Evolutionary conservation across 2,888 invertebrate species (phyloP), one percentile per base, ranked within the genome.

Genomic region (Alloplasta piceator): DNA sequence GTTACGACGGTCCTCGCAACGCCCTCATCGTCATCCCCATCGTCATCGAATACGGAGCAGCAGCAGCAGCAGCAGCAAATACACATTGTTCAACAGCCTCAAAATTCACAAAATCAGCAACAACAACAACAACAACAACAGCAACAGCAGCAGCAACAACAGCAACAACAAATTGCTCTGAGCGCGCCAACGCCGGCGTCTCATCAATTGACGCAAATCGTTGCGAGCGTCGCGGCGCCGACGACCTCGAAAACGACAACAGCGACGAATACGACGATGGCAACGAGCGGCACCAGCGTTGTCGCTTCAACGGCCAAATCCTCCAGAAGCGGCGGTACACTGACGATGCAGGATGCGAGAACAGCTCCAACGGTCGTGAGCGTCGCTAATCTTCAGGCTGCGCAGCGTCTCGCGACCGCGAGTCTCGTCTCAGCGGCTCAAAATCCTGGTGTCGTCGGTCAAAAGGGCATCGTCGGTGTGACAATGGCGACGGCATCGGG

Each of bases 401-500:
- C 89, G 0, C 93, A 93, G 74, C 86, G 92, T 75, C 88, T 92
- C 7, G 89, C 91, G 0, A 87, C 90, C 0, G 89, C 91, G 2
- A 89, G 86, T 77, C 83, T 92, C 5, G 91, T 90, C 0, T 86
- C 90, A 0, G 84, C 90, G 5, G 85, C 87, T 5, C 90, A 89
- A 68, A 88, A 82, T 83, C 91, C 89, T 52, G 78, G 83, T 0
- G 85, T 85, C 0, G 84, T 87, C 4, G 85, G 83, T 0, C 92
- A 92, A 70, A 92, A 92, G 60, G 90, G 91, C 3, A 83, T 92
- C 10, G 91, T 93, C 4, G 93, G 94, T 2, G 93, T 94, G 0
- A 93, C 93, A 48, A 92, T 94, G 78, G 92, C 93, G 5, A 92
- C 94, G 0, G 86, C 90, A 0, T 82, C 90, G 48, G 93, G 94